Evolutionary conservation across 2,888 invertebrate species (phyloP), one percentile per base, ranked within the genome.

Genomic region (Leptopilina syphax): DNA sequence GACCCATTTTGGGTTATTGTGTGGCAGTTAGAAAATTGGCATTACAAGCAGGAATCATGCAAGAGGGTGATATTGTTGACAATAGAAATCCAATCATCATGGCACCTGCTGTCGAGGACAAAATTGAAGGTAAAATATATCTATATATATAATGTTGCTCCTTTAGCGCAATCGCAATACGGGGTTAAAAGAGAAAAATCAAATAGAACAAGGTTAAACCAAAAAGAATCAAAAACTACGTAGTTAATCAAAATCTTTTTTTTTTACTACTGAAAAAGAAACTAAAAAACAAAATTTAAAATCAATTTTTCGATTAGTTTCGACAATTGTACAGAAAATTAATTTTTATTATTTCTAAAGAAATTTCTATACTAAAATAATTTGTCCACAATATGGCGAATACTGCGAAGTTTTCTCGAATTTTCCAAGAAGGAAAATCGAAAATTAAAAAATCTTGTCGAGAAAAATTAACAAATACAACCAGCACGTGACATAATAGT

Each of bases 81-180:
- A 92, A 92, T 92, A 27, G n/a, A 12, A 92, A 78, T 65, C 80
- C 87, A 88, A 92, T 92, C 89, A 92, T 92, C 34, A 94, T 94
- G 94, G 93, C 94, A 88, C 94, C 94, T 73, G 93, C 93, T 77
- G 93, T 92, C 88, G 93, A 94, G 82, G 93, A 93, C 82, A 93
- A 93, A 88, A 93, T 93, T 88, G 93, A 94, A 86, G 91, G 91
- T 90, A 86, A 86, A 18, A 18, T 18, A 18, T 18, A 18, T 18
- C 18, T 84, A 76, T 50, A 8, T 13, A 34, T 76, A 63, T 63
- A 57, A 13, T 76, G 65, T 10, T 50, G 18, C n/a, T n/a, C 10
- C 8, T n/a, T 0, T 77, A 12, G 54, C 65, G 50, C 77, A 65
- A 73, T 77, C 81, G 80, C 76, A 77, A 70, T 50, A 50, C 76